Conservation (phyloP, 1,140 invertebrate species). For the Rhyzopertha dominica region DNA sequence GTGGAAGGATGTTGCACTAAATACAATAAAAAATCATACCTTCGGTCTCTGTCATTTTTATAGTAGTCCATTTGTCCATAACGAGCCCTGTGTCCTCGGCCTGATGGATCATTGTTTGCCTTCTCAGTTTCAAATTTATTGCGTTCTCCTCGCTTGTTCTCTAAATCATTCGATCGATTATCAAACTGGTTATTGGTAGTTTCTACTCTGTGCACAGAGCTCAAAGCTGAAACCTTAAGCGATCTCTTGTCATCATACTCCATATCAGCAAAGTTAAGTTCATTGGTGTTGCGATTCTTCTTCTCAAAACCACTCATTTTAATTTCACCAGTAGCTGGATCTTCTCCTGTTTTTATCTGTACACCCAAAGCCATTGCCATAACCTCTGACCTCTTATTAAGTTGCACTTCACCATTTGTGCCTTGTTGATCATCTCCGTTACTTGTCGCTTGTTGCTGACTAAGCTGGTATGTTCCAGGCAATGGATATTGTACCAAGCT, state of each 20-base stretch:
- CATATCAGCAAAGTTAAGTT: background rate
- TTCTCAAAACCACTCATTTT: constrained; percentile 35
- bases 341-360: constrained; percentile 43
- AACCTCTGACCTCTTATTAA: constrained; percentile 39
- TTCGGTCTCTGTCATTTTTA: constrained; percentile 11
- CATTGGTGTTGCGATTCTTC: constrained; percentile 18
- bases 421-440: constrained; percentile 21
- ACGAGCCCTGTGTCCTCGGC: constrained; percentile 13
- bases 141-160: constrained; percentile 24
- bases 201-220: constrained; percentile 6
- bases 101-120: constrained; percentile 12
- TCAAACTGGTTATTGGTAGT: background rate
- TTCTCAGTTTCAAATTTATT: constrained; percentile 41
- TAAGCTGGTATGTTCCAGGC: constrained; percentile 16
- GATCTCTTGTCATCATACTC: background rate
- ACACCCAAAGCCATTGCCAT: constrained; percentile 48
- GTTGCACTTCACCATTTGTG: constrained; percentile 5
- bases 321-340: constrained; percentile 35
- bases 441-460: constrained; percentile 16
- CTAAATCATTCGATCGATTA: constrained; percentile 21
- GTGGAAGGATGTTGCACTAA: too few species aligned
- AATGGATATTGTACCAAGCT: constrained; percentile 44
- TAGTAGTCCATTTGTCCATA: background rate
- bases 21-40: too few species aligned
- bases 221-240: too few species aligned